These are phyloP conservation scores for Halichoeres trimaculatus DNA, from an alignment of 2,113 vertebrate genomes.

Conservation along the genomic window DNA sequence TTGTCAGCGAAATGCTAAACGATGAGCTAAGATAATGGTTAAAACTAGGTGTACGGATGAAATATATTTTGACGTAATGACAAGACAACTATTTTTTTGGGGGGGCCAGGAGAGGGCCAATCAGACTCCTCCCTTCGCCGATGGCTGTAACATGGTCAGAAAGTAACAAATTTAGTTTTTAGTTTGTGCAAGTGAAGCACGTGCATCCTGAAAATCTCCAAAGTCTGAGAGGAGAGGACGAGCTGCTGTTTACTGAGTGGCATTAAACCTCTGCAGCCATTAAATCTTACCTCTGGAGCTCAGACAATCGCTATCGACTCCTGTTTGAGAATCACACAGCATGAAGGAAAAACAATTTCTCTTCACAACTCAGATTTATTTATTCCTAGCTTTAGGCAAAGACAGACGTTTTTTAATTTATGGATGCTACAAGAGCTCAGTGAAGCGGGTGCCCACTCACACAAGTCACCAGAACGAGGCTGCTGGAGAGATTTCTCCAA, in stretches of 20 bases:
- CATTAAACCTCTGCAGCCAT: conserved; percentile 60
- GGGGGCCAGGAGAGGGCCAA: too few species aligned
- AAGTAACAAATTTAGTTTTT: not conserved
- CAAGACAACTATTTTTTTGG: too few species aligned
- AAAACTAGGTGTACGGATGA: too few species aligned
- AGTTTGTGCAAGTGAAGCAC: not conserved
- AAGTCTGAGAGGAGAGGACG: conserved; percentile 49
- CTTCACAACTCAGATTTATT: conserved; percentile 79
- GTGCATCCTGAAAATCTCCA: not conserved
- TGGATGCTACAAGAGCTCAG: conserved; percentile 73
- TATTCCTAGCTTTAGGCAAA: conserved; percentile 82
- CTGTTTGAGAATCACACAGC: conserved; percentile 67
- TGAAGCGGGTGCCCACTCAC: conserved; percentile 67
- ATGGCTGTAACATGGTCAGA: not conserved
- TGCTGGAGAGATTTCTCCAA: conserved; percentile 63
- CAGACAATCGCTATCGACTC: conserved; percentile 76
- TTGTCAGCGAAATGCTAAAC: too few species aligned
- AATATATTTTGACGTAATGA: too few species aligned
- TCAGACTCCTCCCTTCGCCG: too few species aligned
- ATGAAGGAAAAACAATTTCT: conserved; percentile 79
- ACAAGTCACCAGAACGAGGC: conserved; percentile 63
- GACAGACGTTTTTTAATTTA: conserved; percentile 79
- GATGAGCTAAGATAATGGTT: too few species aligned
- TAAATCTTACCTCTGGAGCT: conserved; percentile 74
- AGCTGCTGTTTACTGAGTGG: conserved; percentile 41